These are phyloP conservation scores for Drosophila limbata DNA, from an alignment of 2,888 invertebrate genomes.

Conservation along the genomic window DNA sequence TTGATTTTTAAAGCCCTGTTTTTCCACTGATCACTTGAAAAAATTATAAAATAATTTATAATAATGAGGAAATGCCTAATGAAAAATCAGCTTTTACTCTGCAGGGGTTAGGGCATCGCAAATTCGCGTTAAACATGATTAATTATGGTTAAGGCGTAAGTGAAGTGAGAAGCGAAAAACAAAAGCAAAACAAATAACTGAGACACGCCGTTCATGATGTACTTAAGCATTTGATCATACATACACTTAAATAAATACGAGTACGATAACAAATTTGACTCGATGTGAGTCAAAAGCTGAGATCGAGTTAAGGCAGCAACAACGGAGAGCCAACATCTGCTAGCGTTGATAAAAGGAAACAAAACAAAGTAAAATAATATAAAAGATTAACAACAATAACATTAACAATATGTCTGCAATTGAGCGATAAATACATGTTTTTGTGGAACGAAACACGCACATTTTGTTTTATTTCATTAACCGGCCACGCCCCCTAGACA, in stretches of 20 bases:
- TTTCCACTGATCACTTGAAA: no score
- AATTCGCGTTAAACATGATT: constrained; percentile 37
- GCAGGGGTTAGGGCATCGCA: constrained; percentile 22
- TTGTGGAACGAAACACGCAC: constrained; percentile 62
- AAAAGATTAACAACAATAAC: constrained; percentile 21
- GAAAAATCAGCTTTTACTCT: neutral
- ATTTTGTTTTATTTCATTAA: constrained; percentile 35
- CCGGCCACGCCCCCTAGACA: constrained; percentile 37
- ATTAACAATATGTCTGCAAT: constrained; percentile 38
- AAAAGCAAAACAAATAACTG: constrained; percentile 11
- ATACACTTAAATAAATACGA: constrained; percentile 7
- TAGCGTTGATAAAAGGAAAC: constrained; percentile 43
- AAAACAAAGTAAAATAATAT: constrained; percentile 2
- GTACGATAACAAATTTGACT: constrained; percentile 17
- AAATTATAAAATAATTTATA: no score
- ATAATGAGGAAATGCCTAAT: no score
- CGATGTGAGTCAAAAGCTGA: constrained; percentile 35
- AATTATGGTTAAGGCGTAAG: constrained; percentile 33
- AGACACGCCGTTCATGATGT: constrained; percentile 24
- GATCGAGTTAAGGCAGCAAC: constrained; percentile 23
- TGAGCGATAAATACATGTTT: constrained; percentile 71
- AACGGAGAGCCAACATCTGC: constrained; percentile 40
- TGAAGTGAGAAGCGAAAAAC: constrained; percentile 11
- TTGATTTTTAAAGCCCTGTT: no score
- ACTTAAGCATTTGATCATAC: constrained; percentile 19